Evolutionary conservation across 2,113 vertebrate genomes (phyloP).

Genomic region (Merops nubicus): DNA sequence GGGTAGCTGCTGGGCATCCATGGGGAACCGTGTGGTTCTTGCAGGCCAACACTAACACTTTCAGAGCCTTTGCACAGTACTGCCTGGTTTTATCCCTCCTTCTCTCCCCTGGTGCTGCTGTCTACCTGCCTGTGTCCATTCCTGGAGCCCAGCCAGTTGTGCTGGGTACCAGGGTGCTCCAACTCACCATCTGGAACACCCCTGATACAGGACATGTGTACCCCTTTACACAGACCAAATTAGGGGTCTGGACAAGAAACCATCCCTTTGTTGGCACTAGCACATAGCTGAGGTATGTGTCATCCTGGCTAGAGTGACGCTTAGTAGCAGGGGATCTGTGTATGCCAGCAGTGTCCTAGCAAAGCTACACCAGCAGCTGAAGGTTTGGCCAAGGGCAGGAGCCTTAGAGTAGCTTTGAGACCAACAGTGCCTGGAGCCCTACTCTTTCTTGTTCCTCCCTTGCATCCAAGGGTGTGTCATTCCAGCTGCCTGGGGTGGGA

Average conservation of each 20-base stretch:
- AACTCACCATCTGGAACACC: background rate
- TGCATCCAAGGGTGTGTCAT: background rate
- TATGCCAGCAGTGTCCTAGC: background rate
- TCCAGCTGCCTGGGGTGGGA: background rate
- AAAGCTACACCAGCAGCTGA: background rate
- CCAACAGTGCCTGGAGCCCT: background rate
- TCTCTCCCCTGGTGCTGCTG: background rate
- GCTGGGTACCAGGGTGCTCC: background rate
- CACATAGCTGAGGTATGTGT: background rate
- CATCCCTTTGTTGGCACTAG: background rate
- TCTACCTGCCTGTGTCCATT: background rate
- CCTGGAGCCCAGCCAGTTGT: background rate
- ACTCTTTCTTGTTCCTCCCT: background rate
- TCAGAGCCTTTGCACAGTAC: background rate
- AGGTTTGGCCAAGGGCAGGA: background rate
- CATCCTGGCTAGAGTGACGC: background rate
- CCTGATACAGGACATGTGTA: background rate
- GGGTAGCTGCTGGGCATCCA: accelerated
- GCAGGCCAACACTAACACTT: background rate
- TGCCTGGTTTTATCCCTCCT: background rate
- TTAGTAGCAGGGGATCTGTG: background rate
- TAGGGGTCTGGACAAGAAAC: background rate
- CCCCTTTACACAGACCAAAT: background rate
- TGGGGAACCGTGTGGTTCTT: background rate
- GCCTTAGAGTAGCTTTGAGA: background rate